Base-by-base conservation (phyloP, 2,113 vertebrate species). In the Urocynchramus pylzowi region DNA sequence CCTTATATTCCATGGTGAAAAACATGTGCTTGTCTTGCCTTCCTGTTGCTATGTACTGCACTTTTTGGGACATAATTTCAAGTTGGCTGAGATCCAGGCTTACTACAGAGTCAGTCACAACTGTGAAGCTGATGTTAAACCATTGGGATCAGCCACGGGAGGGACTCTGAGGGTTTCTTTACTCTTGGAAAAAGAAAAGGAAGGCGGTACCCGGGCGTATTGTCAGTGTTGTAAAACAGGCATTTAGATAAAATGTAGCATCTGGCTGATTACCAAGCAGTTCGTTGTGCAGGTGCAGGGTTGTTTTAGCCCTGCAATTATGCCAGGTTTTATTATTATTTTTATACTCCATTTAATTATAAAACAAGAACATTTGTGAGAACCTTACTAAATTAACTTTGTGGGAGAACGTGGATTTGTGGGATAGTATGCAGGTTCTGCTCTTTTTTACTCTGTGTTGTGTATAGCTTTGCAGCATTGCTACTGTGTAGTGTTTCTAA, bases 181-280 rank as follows among this genome's bases (percentile, higher is more conserved):
- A 35, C 20, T 57, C 10, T 0, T 76, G 59, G 35, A 64, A 74
- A 35, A 39, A 37, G 17, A 54, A 65, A 83, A 67, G 47, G 16
- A 74, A 69, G 50, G 41, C 4, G 8, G 10, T 70, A 31, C 33
- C 5, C 0, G 0, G 19, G 12, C 22, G 11, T 77, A 6, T 59
- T 87, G 27, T 68, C 39, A 56, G 7, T 41, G 52, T 57, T 83
- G 54, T 57, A 30, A 39, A 21, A 50, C 0, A 0, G 13, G 13
- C 54, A 60, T 73, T 95, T 57, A 96, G 90, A 93, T 91, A 91
- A 93, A 94, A 91, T 54, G n/a, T 30, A 83, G 53, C 49, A 77
- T 80, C 87, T 96, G 93, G 61, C 81, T 85, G 54, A 87, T 91
- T 89, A 89, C 78, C 91, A 91, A 50, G 61, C 44, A 85, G 44